Conservation (phyloP, 2,113 vertebrate species). For the Cynoglossus semilaevis region DNA sequence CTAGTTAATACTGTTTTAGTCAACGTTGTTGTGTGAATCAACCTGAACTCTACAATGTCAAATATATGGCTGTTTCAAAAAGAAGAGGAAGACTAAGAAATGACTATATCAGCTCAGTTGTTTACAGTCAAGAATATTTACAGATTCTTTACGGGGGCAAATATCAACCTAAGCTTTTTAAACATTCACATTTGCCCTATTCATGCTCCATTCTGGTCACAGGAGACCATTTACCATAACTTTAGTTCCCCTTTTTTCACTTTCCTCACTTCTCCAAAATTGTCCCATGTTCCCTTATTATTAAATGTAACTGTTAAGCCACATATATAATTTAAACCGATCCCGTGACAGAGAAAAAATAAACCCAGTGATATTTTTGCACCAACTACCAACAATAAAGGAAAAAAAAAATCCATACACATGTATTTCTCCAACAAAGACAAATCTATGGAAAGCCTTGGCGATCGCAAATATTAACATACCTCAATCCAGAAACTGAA, state of each 20-base stretch:
- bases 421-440: slow-evolving; percentile 32
- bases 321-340: slow-evolving; percentile 3
- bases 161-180: not conserved
- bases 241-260: not conserved
- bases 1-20: slow-evolving; percentile 12
- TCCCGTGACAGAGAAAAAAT: not conserved
- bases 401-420: slow-evolving; percentile 28
- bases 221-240: not conserved
- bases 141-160: slow-evolving; percentile 34
- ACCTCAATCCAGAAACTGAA: slow-evolving; percentile 40
- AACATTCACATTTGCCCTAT: not conserved
- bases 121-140: slow-evolving; percentile 49
- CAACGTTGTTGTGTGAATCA: not conserved
- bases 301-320: slow-evolving; percentile 6
- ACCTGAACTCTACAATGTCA: slow-evolving; percentile 13
- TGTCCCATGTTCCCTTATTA: not conserved
- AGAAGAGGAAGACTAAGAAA: slow-evolving; percentile 16
- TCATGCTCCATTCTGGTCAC: too few species aligned
- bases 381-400: slow-evolving; percentile 24
- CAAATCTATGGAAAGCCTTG: slow-evolving; percentile 46
- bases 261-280: slow-evolving; percentile 14
- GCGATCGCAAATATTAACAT: slow-evolving; percentile 44
- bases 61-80: slow-evolving; percentile 26
- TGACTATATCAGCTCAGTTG: slow-evolving; percentile 21
- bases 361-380: slow-evolving; percentile 22